A percentile compares a stretch with the other conserved stretches of the same genome.
Conservation (phyloP, 2,113 vertebrate genomes). For the Hemicordylus capensis region DNA sequence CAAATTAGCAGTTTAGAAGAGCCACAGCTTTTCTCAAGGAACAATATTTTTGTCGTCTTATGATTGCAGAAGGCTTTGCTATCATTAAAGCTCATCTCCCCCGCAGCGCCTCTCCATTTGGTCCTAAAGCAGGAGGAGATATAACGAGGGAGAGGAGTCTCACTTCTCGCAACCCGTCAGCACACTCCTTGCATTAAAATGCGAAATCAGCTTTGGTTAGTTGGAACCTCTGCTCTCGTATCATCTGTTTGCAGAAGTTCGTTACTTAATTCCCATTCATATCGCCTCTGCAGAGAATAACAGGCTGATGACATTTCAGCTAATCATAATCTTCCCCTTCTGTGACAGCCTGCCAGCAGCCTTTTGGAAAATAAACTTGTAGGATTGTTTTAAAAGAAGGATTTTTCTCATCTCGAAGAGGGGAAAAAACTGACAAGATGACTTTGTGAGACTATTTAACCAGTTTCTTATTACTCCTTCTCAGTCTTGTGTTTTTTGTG, state of each 20-base stretch:
- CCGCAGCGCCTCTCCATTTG: not conserved
- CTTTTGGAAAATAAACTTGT: slow-evolving; percentile 59
- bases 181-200: slow-evolving; percentile 37
- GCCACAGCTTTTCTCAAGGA: slow-evolving; percentile 36
- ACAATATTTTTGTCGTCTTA: slow-evolving; percentile 22
- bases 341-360: slow-evolving; percentile 48
- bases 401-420: slow-evolving; percentile 15
- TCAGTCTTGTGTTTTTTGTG: slow-evolving; percentile 21
- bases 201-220: slow-evolving; percentile 45
- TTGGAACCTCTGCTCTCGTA: slow-evolving; percentile 40
- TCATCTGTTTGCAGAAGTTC: slow-evolving; percentile 35
- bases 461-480: slow-evolving; percentile 23
- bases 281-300: slow-evolving; percentile 43
- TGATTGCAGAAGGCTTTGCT: slow-evolving; percentile 36
- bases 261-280: slow-evolving; percentile 60
- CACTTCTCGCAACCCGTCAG: slow-evolving; percentile 15
- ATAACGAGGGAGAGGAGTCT: slow-evolving; percentile 27
- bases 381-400: slow-evolving; percentile 38
- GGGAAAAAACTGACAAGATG: slow-evolving; percentile 21
- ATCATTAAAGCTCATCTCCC: not conserved
- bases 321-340: slow-evolving; percentile 51
- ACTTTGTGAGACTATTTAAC: not conserved
- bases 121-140: slow-evolving; percentile 35
- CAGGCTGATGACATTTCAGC: slow-evolving; percentile 59
- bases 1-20: slow-evolving; percentile 15